Base-by-base conservation (phyloP, 35 echinoderm and acorn worm genomes). In the Ophioderma brevispina region DNA sequence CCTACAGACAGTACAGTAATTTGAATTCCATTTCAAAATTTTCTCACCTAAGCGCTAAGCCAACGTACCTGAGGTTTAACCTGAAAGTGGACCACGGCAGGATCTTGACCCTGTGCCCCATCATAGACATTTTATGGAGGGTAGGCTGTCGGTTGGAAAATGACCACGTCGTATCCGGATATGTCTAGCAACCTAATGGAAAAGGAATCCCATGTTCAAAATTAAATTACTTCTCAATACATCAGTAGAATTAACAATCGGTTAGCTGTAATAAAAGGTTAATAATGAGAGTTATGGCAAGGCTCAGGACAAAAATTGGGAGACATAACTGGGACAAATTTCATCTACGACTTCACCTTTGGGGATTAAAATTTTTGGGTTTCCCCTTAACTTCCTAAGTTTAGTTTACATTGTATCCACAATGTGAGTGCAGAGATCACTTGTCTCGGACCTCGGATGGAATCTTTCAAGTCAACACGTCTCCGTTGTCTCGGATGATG, bases 71-170 rank as follows among this genome's bases (percentile, higher is more conserved):
- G 75, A 99, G 97, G 43, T 99, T 99, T 38, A 99, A 88, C 32
- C 97, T 78, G 79, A 99, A 99, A 36, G 97, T 99, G 13, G 97
- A 99, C 97, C 97, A 99, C 10, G 94, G 94, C 23, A 99, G 88
- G 84, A 99, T 91, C 84, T 99, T 99, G 35, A 99, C 90, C 77
- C 97, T 85, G 79, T 99, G 97, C 50, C 97, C 96, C 97, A 99
- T 99, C 97, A 99, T 99, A 55, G 97, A 99, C 97, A 99, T 99
- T 95, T 99, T 99, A 79, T 99, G 97, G 30, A 99, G 93, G 21
- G 97, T 95, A 13, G 97, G 97, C 76, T 99, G 97, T 0, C 97
- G 86, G 82, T 99, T 99, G 84, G n/a, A 99, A 99, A 88, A 99
- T 93, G n/a, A 99, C 97, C 31, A 95, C 83, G 39, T 99, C 97